Conservation (phyloP, 2,888 invertebrate genomes). For the Tipula confusa region DNA sequence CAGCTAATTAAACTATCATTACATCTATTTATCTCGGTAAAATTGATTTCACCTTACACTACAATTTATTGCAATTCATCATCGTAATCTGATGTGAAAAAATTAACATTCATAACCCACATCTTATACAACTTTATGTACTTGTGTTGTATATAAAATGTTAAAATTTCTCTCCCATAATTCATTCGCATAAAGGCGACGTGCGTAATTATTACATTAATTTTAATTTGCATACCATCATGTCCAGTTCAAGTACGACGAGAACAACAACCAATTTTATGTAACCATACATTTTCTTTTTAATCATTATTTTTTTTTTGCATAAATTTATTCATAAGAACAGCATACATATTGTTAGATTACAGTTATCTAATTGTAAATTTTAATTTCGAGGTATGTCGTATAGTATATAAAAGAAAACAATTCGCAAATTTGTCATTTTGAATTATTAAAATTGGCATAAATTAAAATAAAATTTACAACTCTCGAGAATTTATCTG, state of each 20-base stretch:
- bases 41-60: not conserved
- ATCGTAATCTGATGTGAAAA: not conserved
- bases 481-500: not conserved
- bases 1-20: not conserved
- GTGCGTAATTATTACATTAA: not conserved
- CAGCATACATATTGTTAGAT: not conserved
- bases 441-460: not conserved
- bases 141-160: too few relatives aligned
- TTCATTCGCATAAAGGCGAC: not conserved
- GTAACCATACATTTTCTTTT: not conserved
- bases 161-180: not conserved
- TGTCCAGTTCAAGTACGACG: not conserved
- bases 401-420: too few relatives aligned
- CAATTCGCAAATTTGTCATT: not conserved
- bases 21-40: not conserved
- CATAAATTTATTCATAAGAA: not conserved
- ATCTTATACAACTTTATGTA: not conserved
- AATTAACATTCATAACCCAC: not conserved
- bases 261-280: not conserved
- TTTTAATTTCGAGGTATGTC: not conserved
- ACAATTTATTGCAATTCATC: not conserved
- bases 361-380: not conserved
- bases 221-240: not conserved
- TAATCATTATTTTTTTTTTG: not conserved
- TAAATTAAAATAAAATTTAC: not conserved